Conservation (phyloP, 2,113 vertebrate genomes). For the zebrafish (Danio rerio) region GRCz12tu NC_133179.1:11755001-11755500, state of each 20-base stretch:
- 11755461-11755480: conserved; percentile 86
- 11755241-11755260: no score
- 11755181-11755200: no score
- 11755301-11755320: neutral
- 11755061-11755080: no score
- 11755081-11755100: neutral
- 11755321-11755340: neutral
- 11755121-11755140: neutral
- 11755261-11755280: no score
- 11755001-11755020: neutral
- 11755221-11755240: no score
- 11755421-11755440: conserved; percentile 85
- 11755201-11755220: no score
- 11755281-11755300: neutral
- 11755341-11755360: neutral
- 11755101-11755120: neutral
- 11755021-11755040: no score
- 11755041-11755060: neutral
- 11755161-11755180: neutral
- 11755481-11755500: conserved; percentile 64
- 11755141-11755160: neutral
- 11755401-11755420: conserved; percentile 83
- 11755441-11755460: conserved; percentile 86
- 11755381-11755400: conserved; percentile 41
- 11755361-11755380: neutral